A percentile compares a stretch with the other conserved stretches of the same genome.
Evolutionary conservation across 2,113 vertebrate genomes (phyloP).

Genomic region (Pandion haliaetus): DNA sequence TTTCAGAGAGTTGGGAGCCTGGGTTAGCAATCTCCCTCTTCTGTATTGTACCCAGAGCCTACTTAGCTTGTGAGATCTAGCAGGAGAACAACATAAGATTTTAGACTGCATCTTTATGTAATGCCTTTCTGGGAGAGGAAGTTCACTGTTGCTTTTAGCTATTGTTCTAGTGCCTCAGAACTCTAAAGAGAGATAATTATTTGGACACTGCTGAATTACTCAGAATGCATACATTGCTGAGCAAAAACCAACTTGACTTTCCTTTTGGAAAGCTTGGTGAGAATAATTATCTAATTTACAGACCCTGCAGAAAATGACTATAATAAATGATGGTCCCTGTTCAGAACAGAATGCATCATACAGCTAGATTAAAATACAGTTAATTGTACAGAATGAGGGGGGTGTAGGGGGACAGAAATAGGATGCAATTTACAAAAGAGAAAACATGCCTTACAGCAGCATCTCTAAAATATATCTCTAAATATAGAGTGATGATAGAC

Average conservation of each 20-base stretch:
- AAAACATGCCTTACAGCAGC: slow-evolving; percentile 24
- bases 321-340: slow-evolving; percentile 31
- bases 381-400: slow-evolving; percentile 38
- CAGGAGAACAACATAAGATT: background rate
- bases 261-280: slow-evolving; percentile 30
- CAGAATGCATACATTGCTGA: background rate
- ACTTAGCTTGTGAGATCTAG: background rate
- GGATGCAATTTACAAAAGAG: slow-evolving; percentile 36
- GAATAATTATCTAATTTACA: slow-evolving; percentile 64
- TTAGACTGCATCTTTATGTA: background rate
- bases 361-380: slow-evolving; percentile 51
- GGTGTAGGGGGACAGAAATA: slow-evolving; percentile 17
- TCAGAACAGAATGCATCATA: slow-evolving; percentile 36
- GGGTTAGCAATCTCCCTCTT: background rate
- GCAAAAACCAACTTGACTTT: background rate
- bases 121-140: background rate
- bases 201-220: slow-evolving; percentile 10
- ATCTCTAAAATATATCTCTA: slow-evolving; percentile 44
- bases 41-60: background rate
- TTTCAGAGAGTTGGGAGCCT: background rate
- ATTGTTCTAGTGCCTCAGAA: background rate
- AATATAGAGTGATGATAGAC: slow-evolving; percentile 48
- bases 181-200: slow-evolving; percentile 5
- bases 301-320: slow-evolving; percentile 51
- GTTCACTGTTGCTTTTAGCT: background rate